Evolutionary conservation across 1,140 invertebrate genomes (phyloP).

Genomic region (Sitobion miscanthi): DNA sequence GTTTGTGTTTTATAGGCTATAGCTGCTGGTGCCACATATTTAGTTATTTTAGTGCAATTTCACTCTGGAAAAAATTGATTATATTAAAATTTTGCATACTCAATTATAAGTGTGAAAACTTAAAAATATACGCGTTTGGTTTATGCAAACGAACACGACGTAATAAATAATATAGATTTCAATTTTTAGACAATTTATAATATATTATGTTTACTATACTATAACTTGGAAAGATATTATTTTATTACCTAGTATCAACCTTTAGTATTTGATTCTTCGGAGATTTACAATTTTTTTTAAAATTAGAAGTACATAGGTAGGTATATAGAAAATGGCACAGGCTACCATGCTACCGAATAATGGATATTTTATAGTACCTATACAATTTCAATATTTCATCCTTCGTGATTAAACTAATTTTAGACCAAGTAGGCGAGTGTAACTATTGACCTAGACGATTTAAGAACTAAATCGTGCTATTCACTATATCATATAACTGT

Average conservation of each 20-base stretch:
- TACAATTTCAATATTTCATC: too few species aligned
- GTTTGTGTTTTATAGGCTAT: conserved; percentile 55
- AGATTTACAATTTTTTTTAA: too few species aligned
- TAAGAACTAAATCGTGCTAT: too few species aligned
- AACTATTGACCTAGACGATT: too few species aligned
- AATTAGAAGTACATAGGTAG: too few species aligned
- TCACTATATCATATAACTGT: too few species aligned
- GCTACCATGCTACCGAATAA: too few species aligned
- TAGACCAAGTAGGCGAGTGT: too few species aligned
- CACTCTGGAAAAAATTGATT: conserved; percentile 56
- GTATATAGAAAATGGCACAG: too few species aligned
- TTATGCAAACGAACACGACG: background rate
- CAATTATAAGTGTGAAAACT: background rate
- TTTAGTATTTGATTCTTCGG: background rate
- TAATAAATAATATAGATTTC: background rate
- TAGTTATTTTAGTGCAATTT: conserved; percentile 59
- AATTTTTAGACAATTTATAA: background rate
- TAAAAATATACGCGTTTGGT: background rate
- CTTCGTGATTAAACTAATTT: too few species aligned
- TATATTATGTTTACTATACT: background rate
- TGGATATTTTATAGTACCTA: too few species aligned
- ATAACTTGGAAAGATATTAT: background rate
- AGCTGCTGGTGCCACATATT: conserved; percentile 58
- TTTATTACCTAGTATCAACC: background rate
- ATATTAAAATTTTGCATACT: background rate